Percentiles rank a stretch among this genome's conserved stretches.
Evolutionary conservation across 2,113 vertebrate genomes (phyloP).

Genomic region (Columba livia): DNA sequence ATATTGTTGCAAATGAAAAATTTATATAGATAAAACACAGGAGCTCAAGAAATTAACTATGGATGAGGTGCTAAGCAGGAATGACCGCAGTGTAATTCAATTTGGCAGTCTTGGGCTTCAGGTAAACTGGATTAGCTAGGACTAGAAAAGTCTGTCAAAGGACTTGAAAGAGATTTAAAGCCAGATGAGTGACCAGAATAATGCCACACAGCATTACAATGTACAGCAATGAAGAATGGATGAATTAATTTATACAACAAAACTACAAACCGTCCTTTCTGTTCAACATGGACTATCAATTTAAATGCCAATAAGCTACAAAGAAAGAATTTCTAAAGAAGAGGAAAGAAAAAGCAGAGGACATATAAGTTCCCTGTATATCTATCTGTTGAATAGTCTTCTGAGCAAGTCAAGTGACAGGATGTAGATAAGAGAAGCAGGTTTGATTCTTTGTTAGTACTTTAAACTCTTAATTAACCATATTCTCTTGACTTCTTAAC

Average conservation of each 20-base stretch:
- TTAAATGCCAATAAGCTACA: background rate
- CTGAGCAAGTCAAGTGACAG: background rate
- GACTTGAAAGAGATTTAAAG: conserved; percentile 22
- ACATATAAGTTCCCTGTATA: background rate
- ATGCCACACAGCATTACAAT: background rate
- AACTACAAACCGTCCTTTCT: background rate
- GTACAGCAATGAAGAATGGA: background rate
- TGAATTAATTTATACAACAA: background rate
- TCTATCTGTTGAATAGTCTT: background rate
- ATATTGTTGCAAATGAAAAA: conserved; percentile 46
- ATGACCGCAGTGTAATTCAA: background rate
- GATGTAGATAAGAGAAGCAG: background rate
- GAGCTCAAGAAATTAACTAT: conserved; percentile 45
- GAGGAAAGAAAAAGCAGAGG: background rate
- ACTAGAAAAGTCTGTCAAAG: background rate
- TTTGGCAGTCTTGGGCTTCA: background rate
- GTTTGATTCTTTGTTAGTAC: background rate
- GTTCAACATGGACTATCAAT: background rate
- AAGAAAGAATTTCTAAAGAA: background rate
- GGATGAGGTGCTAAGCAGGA: conserved; percentile 32
- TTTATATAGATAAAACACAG: conserved; percentile 10
- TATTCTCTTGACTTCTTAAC: background rate
- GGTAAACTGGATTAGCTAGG: background rate
- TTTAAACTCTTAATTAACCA: background rate
- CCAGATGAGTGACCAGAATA: background rate